phyloP scores from a whole-genome alignment of 2,888 invertebrate species.

The Heteropelma amictum region DNA sequence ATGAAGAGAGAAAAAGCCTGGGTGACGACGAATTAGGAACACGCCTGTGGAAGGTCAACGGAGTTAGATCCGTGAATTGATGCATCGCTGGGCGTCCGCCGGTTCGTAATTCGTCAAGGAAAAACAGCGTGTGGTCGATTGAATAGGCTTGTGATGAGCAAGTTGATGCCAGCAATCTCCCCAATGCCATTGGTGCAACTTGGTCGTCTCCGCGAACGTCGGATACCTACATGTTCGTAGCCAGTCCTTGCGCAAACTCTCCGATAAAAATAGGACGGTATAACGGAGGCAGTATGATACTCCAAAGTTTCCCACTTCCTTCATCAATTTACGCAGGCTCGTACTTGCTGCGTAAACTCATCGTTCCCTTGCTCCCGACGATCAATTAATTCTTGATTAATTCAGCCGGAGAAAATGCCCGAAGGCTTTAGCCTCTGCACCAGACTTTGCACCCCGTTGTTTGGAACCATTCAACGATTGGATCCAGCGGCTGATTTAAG shows the following conservation, averaged over 20 bases:
- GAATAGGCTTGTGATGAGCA: slow-evolving; percentile 37
- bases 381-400: slow-evolving; percentile 44
- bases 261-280: not conserved
- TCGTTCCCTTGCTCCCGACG: not conserved
- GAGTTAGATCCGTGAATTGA: slow-evolving; percentile 1
- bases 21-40: not conserved
- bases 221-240: not conserved
- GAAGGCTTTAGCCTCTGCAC: not conserved
- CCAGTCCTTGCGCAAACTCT: too few relatives aligned
- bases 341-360: slow-evolving; percentile 4
- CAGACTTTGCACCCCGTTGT: not conserved
- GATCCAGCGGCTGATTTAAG: not conserved
- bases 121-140: slow-evolving; percentile 47
- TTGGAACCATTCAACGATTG: slow-evolving; percentile 31
- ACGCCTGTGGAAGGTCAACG: too few relatives aligned
- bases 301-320: not conserved
- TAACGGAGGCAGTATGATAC: not conserved
- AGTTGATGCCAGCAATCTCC: slow-evolving; percentile 40
- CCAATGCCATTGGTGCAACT: not conserved
- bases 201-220: not conserved
- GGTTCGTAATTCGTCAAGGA: slow-evolving; percentile 30
- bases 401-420: slow-evolving; percentile 13
- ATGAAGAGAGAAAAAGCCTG: too few relatives aligned
- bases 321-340: slow-evolving; percentile 22
- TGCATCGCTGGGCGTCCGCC: slow-evolving; percentile 10